phyloP scores from a whole-genome alignment of 2,797 vertebrate species.

The Sphenodon punctatus region DNA sequence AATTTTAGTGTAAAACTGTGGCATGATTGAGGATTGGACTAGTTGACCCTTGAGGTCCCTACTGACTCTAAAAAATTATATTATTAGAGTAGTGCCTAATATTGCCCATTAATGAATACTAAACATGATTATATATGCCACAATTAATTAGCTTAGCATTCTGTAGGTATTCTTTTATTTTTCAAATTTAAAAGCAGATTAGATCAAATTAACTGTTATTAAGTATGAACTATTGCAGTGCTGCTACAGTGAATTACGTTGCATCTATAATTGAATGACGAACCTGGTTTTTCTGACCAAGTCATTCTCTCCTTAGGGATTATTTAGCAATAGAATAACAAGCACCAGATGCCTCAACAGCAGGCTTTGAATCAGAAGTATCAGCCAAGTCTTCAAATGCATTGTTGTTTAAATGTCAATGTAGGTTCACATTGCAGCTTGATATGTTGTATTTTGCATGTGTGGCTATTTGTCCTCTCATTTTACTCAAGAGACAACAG shows the following conservation, averaged over 20 bases:
- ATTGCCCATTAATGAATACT: too few species aligned
- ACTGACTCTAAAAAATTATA: too few species aligned
- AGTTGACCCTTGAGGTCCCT: too few species aligned
- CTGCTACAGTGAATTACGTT: neutral
- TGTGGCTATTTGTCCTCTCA: neutral
- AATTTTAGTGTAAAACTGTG: neutral
- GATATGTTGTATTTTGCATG: neutral
- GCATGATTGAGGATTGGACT: too few species aligned
- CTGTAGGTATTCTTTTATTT: neutral
- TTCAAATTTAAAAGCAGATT: neutral
- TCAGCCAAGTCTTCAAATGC: conserved; percentile 4
- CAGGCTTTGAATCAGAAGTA: conserved; percentile 1
- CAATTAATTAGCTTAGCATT: neutral
- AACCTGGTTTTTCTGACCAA: conserved; percentile 12
- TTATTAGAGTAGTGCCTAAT: too few species aligned
- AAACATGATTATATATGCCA: neutral
- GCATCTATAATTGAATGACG: conserved; percentile 9
- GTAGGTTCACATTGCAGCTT: neutral
- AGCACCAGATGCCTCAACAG: conserved; percentile 32
- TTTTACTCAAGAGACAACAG: neutral
- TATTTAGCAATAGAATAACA: conserved; percentile 3
- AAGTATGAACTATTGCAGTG: neutral
- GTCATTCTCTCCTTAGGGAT: conserved; percentile 3
- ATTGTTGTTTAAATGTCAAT: neutral
- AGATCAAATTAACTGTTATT: neutral